Evolutionary conservation across 2,113 vertebrate species (phyloP), one percentile per base, ranked within the genome.

Genomic region (Alethe castanea): DNA sequence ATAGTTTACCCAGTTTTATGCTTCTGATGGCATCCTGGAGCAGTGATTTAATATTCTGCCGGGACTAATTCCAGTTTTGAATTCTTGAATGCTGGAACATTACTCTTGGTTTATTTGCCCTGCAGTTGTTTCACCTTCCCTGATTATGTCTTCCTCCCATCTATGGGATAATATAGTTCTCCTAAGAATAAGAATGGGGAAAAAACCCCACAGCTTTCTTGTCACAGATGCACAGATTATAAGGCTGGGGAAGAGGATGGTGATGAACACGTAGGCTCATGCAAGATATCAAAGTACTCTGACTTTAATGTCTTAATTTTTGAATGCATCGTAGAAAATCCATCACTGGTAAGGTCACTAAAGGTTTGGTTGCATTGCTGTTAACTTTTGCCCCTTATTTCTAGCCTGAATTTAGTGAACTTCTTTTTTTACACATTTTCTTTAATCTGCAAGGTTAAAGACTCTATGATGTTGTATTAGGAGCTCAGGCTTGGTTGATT

Each of bases 111-210:
- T 93, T 97, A 89, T 95, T 89, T 84, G 86, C 1, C 0, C 83
- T 93, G 79, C 81, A 54, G 40, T 96, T 94, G 67, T 96, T 96
- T 96, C 92, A 91, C 70, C 86, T 78, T 80, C 47, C 50, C 64
- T 71, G 61, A 18, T 40, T 69, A 42, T 87, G 96, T 95, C 67
- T 92, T 88, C 84, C 16, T 44, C 29, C 28, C 28, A 20, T 87
- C 45, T 38, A 36, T 76, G 73, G 38, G 81, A 60, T 81, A 95
- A 91, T 92, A 54, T 35, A 91, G 80, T 81, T 86, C 70, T 79
- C 36, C 16, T 72, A 72, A 93, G 74, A 81, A 61, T 76, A 76
- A 69, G 18, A 53, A 65, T 13, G 23, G 14, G 33, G 36, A 23
- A 1, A 7, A 25, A 36, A 40, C 2, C 1, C 9, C 31, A 28